Base-by-base conservation (phyloP, 2,113 vertebrate species). In the Pyxicephalus adspersus region DNA sequence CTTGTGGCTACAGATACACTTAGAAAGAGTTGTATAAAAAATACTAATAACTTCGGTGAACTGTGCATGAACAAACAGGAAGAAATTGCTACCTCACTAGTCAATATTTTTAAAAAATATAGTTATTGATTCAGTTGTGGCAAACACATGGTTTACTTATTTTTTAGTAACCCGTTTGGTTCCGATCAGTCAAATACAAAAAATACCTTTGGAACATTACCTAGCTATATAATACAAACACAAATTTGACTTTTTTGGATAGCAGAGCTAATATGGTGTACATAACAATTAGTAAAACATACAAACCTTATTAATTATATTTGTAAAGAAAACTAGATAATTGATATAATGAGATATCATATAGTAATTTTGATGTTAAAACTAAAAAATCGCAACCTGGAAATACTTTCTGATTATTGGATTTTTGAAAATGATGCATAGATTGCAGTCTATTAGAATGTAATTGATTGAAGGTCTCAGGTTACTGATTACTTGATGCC, bases 401-500 rank as follows among this genome's bases (percentile, higher is more conserved):
- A 75, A 82, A 75, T 58, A 51, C 80, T 75, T 82, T 82, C 80
- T 75, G 71, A 82, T 82, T 66, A 82, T 82, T 75, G 71, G 70
- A 63, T 82, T 82, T 74, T 75, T 82, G 52, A 51, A 82, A 82
- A 82, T 64, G 80, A 73, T 75, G 80, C 80, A 82, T 45, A 82
- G 71, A 82, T 82, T 82, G 71, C 80, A 82, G 80, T 64, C 79
- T 81, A 81, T 81, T 81, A 81, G 60, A 75, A 74, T 82, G 80
- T 66, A 82, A 75, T 75, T 82, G 70, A 82, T 82, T 66, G 60
- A 64, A 82, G 80, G 80, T 82, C 80, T 82, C 71, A 82, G 80
- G 80, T 82, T 82, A 82, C 80, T 82, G 80, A 82, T 82, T 82
- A 82, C 80, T 82, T 82, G 80, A 82, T 74, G 80, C 66, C 80